phyloP scores from a whole-genome alignment of 2,113 vertebrate species.

The Mirounga angustirostris region DNA sequence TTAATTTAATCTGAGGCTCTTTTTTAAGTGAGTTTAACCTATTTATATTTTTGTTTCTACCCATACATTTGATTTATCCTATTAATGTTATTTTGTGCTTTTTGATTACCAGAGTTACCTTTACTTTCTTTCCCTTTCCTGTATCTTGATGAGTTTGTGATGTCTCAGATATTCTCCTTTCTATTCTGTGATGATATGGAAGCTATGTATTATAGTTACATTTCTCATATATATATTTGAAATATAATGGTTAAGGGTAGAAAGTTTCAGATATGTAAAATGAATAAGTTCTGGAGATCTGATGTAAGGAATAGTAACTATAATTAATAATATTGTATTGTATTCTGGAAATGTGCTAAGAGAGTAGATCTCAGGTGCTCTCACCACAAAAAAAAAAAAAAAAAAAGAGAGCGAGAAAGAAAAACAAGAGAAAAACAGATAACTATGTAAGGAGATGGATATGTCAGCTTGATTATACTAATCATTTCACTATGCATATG shows the following conservation, averaged over 20 bases:
- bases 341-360: background rate
- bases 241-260: background rate
- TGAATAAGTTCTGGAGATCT: background rate
- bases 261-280: background rate
- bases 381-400: background rate
- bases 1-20: background rate
- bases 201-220: background rate
- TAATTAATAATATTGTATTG: background rate
- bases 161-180: background rate
- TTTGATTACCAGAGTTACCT: background rate
- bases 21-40: background rate
- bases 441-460: background rate
- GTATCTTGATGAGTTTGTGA: background rate
- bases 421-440: background rate
- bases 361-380: background rate
- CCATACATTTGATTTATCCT: background rate
- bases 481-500: background rate
- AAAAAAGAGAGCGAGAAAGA: no score
- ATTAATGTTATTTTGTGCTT: background rate
- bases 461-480: background rate
- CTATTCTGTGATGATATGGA: background rate
- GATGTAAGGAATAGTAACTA: background rate
- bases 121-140: background rate
- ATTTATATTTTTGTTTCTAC: background rate
- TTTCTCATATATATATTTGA: background rate